Percentiles rank a stretch among this genome's conserved stretches.
These are phyloP conservation scores for Tenebrosternarchus preto DNA, from an alignment of 2,113 vertebrate species.

Conservation along the genomic window DNA sequence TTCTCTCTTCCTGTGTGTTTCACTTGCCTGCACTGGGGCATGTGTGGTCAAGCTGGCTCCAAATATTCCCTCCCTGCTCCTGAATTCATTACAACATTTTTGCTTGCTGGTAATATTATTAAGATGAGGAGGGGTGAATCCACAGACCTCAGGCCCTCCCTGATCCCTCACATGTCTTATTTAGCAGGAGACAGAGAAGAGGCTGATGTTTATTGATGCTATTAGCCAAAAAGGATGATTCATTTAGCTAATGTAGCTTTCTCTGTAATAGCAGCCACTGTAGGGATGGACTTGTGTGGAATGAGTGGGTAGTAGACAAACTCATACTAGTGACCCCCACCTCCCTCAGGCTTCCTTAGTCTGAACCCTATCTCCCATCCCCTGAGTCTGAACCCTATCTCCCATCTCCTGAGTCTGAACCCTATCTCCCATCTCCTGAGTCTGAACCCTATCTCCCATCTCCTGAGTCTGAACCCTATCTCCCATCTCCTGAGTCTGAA, in stretches of 20 bases:
- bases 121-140: conserved; percentile 88
- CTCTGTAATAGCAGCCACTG: conserved; percentile 88
- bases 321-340: conserved; percentile 65
- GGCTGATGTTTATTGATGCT: conserved; percentile 91
- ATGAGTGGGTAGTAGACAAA: conserved; percentile 76
- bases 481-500: no score
- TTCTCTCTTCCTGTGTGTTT: conserved; percentile 90
- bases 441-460: no score
- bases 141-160: conserved; percentile 86
- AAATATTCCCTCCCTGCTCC: conserved; percentile 90
- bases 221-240: conserved; percentile 97
- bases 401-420: conserved; percentile 63
- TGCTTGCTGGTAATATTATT: conserved; percentile 89
- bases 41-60: conserved; percentile 89
- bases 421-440: no score
- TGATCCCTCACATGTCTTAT: conserved; percentile 88
- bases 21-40: conserved; percentile 95
- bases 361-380: conserved; percentile 31
- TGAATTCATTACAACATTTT: conserved; percentile 99
- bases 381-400: conserved; percentile 39
- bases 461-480: no score
- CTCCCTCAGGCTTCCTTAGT: no score
- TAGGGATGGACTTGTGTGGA: conserved; percentile 75
- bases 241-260: conserved; percentile 98
- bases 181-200: conserved; percentile 66